Evolutionary conservation across 2,888 invertebrate genomes (phyloP).

Genomic region (Spialia ferax): DNA sequence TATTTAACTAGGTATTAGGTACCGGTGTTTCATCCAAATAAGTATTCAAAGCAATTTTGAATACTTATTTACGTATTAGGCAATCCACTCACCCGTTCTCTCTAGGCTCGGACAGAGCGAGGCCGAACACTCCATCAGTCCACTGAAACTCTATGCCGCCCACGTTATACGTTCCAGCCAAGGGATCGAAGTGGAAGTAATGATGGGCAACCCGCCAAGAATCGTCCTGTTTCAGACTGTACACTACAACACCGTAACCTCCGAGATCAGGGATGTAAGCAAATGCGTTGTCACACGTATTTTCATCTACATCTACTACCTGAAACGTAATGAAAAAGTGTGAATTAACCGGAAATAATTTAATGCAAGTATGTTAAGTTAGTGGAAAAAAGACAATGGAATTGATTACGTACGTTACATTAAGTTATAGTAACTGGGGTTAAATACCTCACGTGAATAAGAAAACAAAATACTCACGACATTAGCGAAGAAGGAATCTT

Average conservation of each 20-base stretch:
- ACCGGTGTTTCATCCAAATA: too few species aligned
- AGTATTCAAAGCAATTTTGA: too few species aligned
- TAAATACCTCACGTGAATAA: too few species aligned
- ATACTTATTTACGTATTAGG: too few species aligned
- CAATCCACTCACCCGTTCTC: conserved; percentile 78
- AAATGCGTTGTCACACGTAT: conserved; percentile 91
- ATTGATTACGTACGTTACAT: too few species aligned
- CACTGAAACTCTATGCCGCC: conserved; percentile 94
- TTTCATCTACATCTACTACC: conserved; percentile 90
- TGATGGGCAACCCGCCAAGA: conserved; percentile 94
- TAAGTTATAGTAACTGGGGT: too few species aligned
- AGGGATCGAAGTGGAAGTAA: conserved; percentile 94
- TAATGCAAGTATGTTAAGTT: too few species aligned
- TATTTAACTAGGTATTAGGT: too few species aligned
- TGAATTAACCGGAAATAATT: too few species aligned
- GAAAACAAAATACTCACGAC: conserved; percentile 85
- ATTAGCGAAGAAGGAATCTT: conserved; percentile 93
- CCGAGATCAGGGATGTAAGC: conserved; percentile 93
- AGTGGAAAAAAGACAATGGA: too few species aligned
- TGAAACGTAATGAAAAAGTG: conserved; percentile 68
- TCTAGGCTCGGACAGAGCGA: conserved; percentile 89
- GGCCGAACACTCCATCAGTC: conserved; percentile 93
- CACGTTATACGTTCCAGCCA: conserved; percentile 91
- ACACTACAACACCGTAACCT: conserved; percentile 92
- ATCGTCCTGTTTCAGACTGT: conserved; percentile 90